Evolutionary conservation across 2,888 invertebrate genomes (phyloP), one percentile per base, ranked within the genome.

Genomic region (Leptopilina drosophilae): DNA sequence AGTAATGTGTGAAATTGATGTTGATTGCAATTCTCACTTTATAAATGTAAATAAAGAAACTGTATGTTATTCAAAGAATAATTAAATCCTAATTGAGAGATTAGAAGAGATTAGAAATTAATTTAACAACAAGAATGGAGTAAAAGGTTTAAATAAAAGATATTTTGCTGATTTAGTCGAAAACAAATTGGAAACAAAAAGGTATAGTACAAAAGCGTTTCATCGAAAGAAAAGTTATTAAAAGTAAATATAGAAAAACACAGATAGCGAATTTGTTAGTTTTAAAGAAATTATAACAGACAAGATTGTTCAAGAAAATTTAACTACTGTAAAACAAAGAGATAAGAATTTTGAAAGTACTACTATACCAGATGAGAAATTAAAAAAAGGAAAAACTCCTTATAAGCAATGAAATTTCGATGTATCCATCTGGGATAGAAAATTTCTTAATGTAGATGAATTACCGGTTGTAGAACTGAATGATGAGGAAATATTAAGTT

Each of bases 1-100:
- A n/a, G n/a, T n/a, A n/a, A n/a, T 40, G 65, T 33, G 65, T 65
- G 1, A 33, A 15, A 65, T 65, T 26, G 65, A 65, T 33, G 65
- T 65, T 33, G 65, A 33, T 26, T 65, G 65, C 20, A 40, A 65
- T 65, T 33, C 26, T n/a, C 20, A 65, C 5, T 65, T 65, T 65
- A 33, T 26, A 65, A 33, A 40, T 40, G 65, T n/a, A 40, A 65
- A 65, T 65, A 40, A 65, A 5, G 15, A 56, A n/a, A n/a, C 9
- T 56, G 56, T 11, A 56, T 56, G 9, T 56, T 1, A 46, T 46
- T 46, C 46, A 46, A 56, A 56, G 5, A 12, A 56, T 56, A 56
- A 56, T 56, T 14, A 56, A 56, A 14, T 56, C 5, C 1, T 56
- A 5, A 12, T 56, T 12, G 56, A 56, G 56, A 7, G 46, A 46